These are phyloP conservation scores for Hypocryptadius cinnamomeus DNA, from an alignment of 2,113 vertebrate genomes.

Conservation along the genomic window DNA sequence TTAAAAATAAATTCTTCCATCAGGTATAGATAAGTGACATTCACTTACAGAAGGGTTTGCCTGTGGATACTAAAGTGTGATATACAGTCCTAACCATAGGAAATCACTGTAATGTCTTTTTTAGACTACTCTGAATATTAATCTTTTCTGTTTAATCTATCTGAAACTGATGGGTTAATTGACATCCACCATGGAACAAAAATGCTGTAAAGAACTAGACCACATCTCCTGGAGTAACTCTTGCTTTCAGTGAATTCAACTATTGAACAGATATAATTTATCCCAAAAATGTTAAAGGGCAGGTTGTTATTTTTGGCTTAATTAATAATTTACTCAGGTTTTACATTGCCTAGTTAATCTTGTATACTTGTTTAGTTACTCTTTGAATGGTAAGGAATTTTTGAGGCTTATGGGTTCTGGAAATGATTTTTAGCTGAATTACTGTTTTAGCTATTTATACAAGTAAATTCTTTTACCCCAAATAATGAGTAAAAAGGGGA, in stretches of 20 bases:
- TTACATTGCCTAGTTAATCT: conserved; percentile 30
- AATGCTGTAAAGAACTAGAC: not conserved
- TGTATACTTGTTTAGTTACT: not conserved
- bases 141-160: not conserved
- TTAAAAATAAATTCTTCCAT: conserved; percentile 2
- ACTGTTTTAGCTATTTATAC: not conserved
- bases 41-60: not conserved
- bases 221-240: not conserved
- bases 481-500: not conserved
- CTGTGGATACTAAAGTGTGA: not conserved
- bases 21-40: not conserved
- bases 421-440: not conserved
- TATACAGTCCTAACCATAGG: not conserved
- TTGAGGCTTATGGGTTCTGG: not conserved
- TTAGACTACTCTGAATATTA: not conserved
- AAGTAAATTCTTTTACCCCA: not conserved
- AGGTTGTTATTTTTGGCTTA: conserved; percentile 17
- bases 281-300: conserved; percentile 30
- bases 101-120: not conserved
- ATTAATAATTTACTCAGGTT: conserved; percentile 54
- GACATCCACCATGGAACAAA: not conserved
- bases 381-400: not conserved
- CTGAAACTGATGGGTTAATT: not conserved
- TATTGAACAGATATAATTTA: conserved; percentile 23
- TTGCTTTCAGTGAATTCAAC: not conserved